Evolutionary conservation across 2,113 vertebrate species (phyloP), one percentile per base, ranked within the genome.

Genomic region (Actinemys pallida): DNA sequence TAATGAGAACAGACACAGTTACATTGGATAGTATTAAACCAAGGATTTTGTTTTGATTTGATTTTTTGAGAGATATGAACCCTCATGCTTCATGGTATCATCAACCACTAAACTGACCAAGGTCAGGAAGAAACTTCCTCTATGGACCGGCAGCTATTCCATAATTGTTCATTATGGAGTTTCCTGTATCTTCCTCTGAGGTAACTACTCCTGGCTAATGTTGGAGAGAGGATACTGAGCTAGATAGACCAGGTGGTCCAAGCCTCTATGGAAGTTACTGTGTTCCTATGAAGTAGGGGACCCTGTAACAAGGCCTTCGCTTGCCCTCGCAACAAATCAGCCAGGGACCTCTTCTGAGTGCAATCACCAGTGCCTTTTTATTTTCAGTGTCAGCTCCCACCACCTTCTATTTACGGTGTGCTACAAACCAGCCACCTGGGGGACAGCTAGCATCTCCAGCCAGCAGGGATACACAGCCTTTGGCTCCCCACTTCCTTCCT

Each of bases 1-100:
- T 56, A 22, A 27, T 4, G 13, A 84, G n/a, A 57, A 29, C 2
- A 17, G 86, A 4, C 35, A 9, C 1, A 19, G 47, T 25, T 57
- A 16, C 1, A 0, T 1, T 47, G 39, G 8, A 53, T 72, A 3
- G 39, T 5, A 5, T 22, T 5, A 42, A 79, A 42, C 4, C 17
- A 17, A 10, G 22, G 0, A 2, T 39, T 20, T 3, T 2, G 6
- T 14, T 88, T 84, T 84, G 16, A 19, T 84, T 65, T 53, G 54
- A 56, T 24, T 56, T 56, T 56, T 31, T 35, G 12, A 19, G 47
- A 69, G 19, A 13, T 42, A 4, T 16, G 17, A 84, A 8, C 19
- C 52, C 1, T 24, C 1, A 72, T 9, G 53, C 39, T 87, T 56
- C 54, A 24, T 56, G 22, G 54, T 56, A 56, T 56, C 22, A 56